phyloP scores from a whole-genome alignment of 2,113 vertebrate genomes.

The Zingel zingel region DNA sequence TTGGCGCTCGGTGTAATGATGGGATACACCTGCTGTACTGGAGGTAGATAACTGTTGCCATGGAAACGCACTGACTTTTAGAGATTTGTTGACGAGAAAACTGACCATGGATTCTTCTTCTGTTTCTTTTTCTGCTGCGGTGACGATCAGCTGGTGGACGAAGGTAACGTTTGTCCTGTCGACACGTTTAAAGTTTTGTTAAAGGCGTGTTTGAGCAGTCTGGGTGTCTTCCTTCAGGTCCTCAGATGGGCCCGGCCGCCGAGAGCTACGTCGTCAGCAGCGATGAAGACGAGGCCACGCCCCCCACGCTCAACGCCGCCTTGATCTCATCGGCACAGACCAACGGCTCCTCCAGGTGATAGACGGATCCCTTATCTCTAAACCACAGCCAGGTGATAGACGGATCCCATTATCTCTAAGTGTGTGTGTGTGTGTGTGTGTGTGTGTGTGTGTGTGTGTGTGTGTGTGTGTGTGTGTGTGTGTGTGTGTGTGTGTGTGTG shows the following conservation, averaged over 20 bases:
- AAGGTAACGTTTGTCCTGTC: slow-evolving; percentile 70
- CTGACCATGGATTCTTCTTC: background rate
- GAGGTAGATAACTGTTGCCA: too few relatives aligned
- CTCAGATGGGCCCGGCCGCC: slow-evolving; percentile 43
- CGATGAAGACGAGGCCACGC: slow-evolving; percentile 90
- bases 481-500: too few relatives aligned
- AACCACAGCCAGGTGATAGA: background rate
- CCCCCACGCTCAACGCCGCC: slow-evolving; percentile 54
- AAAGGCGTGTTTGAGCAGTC: background rate
- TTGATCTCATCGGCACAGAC: slow-evolving; percentile 30
- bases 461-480: too few relatives aligned
- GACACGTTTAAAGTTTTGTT: background rate
- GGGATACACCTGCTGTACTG: too few relatives aligned
- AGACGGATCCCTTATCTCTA: background rate
- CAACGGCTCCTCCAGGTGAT: slow-evolving; percentile 65
- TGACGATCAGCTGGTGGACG: slow-evolving; percentile 78
- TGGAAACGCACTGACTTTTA: background rate
- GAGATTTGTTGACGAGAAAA: background rate
- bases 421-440: too few relatives aligned
- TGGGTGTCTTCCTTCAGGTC: slow-evolving; percentile 51
- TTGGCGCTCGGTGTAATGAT: too few relatives aligned
- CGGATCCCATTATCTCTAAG: too few relatives aligned
- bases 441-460: too few relatives aligned
- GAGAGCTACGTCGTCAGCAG: slow-evolving; percentile 95
- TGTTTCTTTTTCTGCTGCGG: background rate